Base-by-base conservation (phyloP, 2,113 vertebrate genomes). In the Acanthisitta chloris region DNA sequence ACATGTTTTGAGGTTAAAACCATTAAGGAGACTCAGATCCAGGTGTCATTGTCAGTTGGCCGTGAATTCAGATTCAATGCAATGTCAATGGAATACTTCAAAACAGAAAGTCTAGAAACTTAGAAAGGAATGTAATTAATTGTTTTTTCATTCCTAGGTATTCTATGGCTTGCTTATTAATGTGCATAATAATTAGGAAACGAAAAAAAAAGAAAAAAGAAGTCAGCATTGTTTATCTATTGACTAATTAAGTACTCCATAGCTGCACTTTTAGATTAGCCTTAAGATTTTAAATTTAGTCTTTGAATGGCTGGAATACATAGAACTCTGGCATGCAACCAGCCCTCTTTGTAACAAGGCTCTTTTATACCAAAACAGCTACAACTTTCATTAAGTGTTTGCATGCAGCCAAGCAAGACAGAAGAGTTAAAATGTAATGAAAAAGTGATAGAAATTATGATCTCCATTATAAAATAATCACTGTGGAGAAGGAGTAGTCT, bases 361-460 rank as follows among this genome's bases (percentile, higher is more conserved):
- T 92, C 29, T 28, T 95, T 90, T 43, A 58, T 70, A 29, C 7
- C 59, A 86, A 86, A 90, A 8, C 42, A 90, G 36, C 66, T 83
- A 58, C 64, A 94, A 46, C 17, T 61, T 88, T 69, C 54, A 49
- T 54, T 24, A 90, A 59, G 13, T 49, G 33, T 81, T 95, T 92
- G 25, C 42, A 88, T 17, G 58, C 36, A 94, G 33, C 59, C 51
- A 86, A 86, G 64, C 23, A 90, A 88, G 64, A 81, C 43, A 81
- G 55, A 88, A 76, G 14, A 70, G 62, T 93, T 52, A 71, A 95
- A 86, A 76, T n/a, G 4, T 83, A 80, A 80, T 76, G 49, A 90
- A 86, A 66, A 80, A 74, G 15, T 73, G 34, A 42, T 24, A 45
- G 67, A 82, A 96, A 83, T 86, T 59, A 66, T 67, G 25, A 77